Evolutionary conservation across 2,888 invertebrate genomes (phyloP), one percentile per base, ranked within the genome.

Genomic region (Athripsodes cinereus): DNA sequence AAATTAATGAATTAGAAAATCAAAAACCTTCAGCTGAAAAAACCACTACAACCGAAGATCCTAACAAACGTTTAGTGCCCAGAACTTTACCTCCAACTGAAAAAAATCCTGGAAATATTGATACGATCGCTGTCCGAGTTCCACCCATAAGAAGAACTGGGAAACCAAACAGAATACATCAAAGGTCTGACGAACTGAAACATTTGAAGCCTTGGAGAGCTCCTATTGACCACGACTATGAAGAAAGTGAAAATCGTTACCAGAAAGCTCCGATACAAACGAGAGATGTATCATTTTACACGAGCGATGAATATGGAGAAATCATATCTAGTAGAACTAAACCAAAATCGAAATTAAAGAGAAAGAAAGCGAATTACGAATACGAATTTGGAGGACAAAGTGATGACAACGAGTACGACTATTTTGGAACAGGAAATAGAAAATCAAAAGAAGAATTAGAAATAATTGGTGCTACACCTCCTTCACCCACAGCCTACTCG

Each of bases 51-150:
- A 78, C 79, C 0, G 74, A 76, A 62, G 74, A 78, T 62, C 79
- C 78, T 1, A 72, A 70, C 26, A 68, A 69, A 34, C 68, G 69
- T 16, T 67, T 79, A 18, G 71, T 70, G 16, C 78, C 79, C 2
- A 73, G 74, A 20, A 74, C 78, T 3, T 66, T 78, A 21, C 79
- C 79, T 1, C 79, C 78, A 2, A 78, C 78, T 1, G 78, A 79
- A 60, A 75, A 78, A 21, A 74, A 78, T 55, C 79, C 78, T 0
- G 73, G 73, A 19, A 74, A 78, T 65, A 79, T 79, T 22, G 79
- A 79, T 62, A 79, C 78, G 1, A 74, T 79, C 3, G 78, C 79
- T 0, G 79, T 79, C 18, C 70, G 78, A 46, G 78, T 79, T 49
- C 79, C 79, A 1, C 78, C 79, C 1, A 78, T 78, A 55, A 76